phyloP scores from a whole-genome alignment of 2,113 vertebrate genomes.

The Saimiri boliviensis region DNA sequence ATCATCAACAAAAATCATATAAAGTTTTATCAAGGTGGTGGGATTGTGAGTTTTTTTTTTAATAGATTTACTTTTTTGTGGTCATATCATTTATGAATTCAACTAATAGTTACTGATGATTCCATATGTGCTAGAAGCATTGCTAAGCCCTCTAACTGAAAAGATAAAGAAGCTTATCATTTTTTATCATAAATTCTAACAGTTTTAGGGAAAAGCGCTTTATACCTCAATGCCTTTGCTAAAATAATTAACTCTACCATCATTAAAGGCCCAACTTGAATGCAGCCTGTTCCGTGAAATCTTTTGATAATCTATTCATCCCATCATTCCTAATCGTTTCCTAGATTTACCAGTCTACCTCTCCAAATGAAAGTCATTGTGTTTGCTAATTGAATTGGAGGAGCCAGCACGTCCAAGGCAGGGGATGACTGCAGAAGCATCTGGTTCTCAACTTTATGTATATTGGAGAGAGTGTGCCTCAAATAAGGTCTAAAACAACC shows the following conservation, averaged over 20 bases:
- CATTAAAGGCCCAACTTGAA: background rate
- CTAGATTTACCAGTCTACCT: background rate
- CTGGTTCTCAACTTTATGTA: background rate
- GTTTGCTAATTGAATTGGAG: background rate
- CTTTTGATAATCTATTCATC: background rate
- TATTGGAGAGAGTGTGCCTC: background rate
- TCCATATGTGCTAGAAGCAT: background rate
- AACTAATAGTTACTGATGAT: background rate
- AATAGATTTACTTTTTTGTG: background rate
- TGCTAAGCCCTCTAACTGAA: background rate
- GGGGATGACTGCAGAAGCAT: accelerated
- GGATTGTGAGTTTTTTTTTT: background rate
- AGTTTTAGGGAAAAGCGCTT: background rate
- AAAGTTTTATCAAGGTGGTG: background rate
- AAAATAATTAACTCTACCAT: background rate
- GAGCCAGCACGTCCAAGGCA: background rate
- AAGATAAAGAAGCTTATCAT: background rate
- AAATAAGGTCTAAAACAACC: background rate
- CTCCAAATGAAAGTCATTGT: background rate
- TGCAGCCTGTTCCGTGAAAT: background rate
- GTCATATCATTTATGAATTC: background rate
- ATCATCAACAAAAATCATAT: background rate
- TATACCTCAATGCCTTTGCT: background rate
- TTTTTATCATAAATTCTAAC: background rate
- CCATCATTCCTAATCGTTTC: background rate